Evolutionary conservation across 2,113 vertebrate genomes (phyloP), one percentile per base, ranked within the genome.

Genomic region (Xiphorhynchus elegans): DNA sequence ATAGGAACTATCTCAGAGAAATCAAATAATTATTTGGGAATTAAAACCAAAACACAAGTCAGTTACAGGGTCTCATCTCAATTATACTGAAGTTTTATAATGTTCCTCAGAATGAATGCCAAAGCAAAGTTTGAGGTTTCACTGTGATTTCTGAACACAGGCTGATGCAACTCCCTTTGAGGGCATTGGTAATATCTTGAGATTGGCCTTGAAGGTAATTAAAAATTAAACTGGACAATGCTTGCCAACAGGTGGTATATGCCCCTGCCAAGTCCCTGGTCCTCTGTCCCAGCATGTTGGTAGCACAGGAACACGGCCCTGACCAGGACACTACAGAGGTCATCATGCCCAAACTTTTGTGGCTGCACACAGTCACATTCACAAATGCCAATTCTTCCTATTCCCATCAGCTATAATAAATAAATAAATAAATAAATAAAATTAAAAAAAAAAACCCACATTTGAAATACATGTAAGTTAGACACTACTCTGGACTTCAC

Each of bases 151-250:
- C 72, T 92, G 76, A 96, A 80, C 39, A 63, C 17, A 77, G 52
- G 33, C 52, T 96, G 92, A 93, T 0, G 31, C 68, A 93, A 94
- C 52, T 78, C 47, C 5, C 56, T 84, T 44, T 17, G 52, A 89
- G 73, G 68, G 37, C 73, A 87, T 29, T 58, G 40, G 47, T 58
- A 60, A 42, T 77, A 95, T 62, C 85, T 89, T 72, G 79, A 91
- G 68, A 68, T 69, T 90, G 47, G 42, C 76, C 83, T 64, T 0
- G 0, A 46, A 81, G 25, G 19, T 46, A 72, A 78, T 95, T 94
- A 93, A 97, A 96, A 78, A 94, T 94, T 94, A 94, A 96, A 90
- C 90, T 10, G 49, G 76, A 49, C 40, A 73, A 39, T 29, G 25
- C 12, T 25, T 96, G 83, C 85, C 95, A 95, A 93, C 72, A 86